A percentile compares a stretch with the other conserved stretches of the same genome.
These are phyloP conservation scores for Polyommatus iphigenia DNA, from an alignment of 2,888 invertebrate genomes.

Conservation along the genomic window DNA sequence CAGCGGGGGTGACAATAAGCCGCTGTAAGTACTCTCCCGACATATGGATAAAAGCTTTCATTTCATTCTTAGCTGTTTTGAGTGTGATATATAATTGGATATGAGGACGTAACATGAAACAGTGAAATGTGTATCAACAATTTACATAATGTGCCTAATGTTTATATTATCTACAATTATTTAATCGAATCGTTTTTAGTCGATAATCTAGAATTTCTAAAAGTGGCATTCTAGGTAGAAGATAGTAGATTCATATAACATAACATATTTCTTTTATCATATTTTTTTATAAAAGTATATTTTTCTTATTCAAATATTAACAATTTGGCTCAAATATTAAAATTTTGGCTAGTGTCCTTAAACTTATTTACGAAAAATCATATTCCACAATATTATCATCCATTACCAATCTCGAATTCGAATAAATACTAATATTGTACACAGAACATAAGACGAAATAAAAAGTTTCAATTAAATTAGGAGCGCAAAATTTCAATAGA, in stretches of 20 bases:
- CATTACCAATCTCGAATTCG: not conserved
- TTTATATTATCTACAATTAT: not conserved
- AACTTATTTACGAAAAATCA: not conserved
- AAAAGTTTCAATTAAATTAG: slow-evolving; percentile 14
- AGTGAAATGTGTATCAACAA: not conserved
- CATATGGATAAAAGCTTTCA: slow-evolving; percentile 81
- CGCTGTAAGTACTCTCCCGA: slow-evolving; percentile 79
- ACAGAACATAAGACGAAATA: not conserved
- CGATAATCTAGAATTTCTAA: not conserved
- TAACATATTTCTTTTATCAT: too few species aligned
- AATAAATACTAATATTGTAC: not conserved
- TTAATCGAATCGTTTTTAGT: not conserved
- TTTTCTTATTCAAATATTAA: too few species aligned
- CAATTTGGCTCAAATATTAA: too few species aligned
- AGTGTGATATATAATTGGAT: slow-evolving; percentile 56
- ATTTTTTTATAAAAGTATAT: too few species aligned
- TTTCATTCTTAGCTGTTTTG: slow-evolving; percentile 78
- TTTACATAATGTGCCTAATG: not conserved
- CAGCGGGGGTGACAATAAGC: slow-evolving; percentile 81
- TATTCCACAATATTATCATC: slow-evolving; percentile 30
- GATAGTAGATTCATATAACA: too few species aligned
- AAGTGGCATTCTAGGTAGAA: not conserved
- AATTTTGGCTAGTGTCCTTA: too few species aligned
- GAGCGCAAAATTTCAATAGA: slow-evolving; percentile 18
- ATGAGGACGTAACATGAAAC: slow-evolving; percentile 40